These are phyloP conservation scores for Patiria miniata DNA, from an alignment of 35 echinoderm and acorn worm genomes.

Conservation along the genomic window DNA sequence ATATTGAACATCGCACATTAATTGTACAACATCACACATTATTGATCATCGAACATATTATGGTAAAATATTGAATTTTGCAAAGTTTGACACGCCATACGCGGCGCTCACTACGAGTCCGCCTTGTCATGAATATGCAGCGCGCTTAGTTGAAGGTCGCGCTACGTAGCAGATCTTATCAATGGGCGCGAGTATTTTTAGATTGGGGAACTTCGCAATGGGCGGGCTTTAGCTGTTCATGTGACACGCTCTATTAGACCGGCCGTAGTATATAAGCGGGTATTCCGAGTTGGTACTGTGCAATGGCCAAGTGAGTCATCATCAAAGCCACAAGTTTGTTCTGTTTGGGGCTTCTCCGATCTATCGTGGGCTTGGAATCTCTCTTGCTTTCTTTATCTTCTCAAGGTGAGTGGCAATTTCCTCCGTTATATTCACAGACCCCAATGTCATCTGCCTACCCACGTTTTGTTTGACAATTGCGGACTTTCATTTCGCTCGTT, in stretches of 20 bases:
- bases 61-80: no score
- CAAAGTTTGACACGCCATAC: no score
- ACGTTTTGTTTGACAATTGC: not conserved
- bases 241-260: not conserved
- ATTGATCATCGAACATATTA: no score
- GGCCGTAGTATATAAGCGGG: conserved; percentile 2
- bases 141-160: not conserved
- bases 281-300: not conserved
- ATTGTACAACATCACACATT: no score
- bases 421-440: not conserved
- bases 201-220: not conserved
- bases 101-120: not conserved
- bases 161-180: conserved; percentile 23
- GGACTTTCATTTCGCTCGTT: not conserved
- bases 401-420: not conserved
- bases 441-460: not conserved
- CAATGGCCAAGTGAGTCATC: conserved; percentile 6
- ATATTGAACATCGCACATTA: no score
- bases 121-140: conserved; percentile 1
- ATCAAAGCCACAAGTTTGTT: not conserved
- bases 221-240: conserved; percentile 1
- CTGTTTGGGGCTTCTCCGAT: not conserved
- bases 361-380: not conserved
- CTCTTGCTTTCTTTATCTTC: not conserved
- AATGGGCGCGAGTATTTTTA: conserved; percentile 6